Base-by-base conservation (phyloP, 2,888 invertebrate genomes). In the Brassicogethes aeneus region DNA sequence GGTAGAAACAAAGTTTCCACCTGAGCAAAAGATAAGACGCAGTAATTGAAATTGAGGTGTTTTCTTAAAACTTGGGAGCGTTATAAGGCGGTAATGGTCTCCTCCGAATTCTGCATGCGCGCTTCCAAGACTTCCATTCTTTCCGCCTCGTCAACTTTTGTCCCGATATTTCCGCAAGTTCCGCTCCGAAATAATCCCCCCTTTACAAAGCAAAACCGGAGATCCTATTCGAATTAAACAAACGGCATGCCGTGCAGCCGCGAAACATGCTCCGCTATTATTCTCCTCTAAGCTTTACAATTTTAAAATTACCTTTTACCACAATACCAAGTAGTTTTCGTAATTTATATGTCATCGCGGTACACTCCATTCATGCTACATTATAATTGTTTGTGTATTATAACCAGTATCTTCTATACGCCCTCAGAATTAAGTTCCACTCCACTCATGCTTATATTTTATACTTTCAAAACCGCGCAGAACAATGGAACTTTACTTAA, bases 71-170 rank as follows among this genome's bases (percentile, higher is more conserved):
- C n/a, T 23, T 23, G 5, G 5, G 5, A 5, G 23, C 5, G 5
- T 23, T 23, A 53, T 55, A 52, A 55, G 51, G 50, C 52, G 50
- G 53, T 56, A 55, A 56, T 53, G 56, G 54, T 50, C 39, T 41
- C 46, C 38, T 17, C 34, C 23, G 23, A 13, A 7, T 41, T 40
- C 41, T 31, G 37, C 39, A 17, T 36, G 50, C 50, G 48, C 53
- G 54, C 52, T 53, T 48, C 53, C 56, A 53, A 54, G 52, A 50
- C 53, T 51, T 42, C 46, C 40, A 35, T 54, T 62, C 61, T 65
- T 68, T 64, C 62, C 66, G 65, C 57, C 61, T 65, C 67, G 67
- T 66, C 67, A 62, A 63, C 58, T 63, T 61, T 61, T 57, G 60
- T 62, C 61, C 56, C 59, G 57, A 64, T 63, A 62, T 64, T 65